Percentiles rank a stretch among this genome's conserved stretches.
Evolutionary conservation across 2,888 invertebrate genomes (phyloP).

Genomic region (Euplagia quadripunctaria): DNA sequence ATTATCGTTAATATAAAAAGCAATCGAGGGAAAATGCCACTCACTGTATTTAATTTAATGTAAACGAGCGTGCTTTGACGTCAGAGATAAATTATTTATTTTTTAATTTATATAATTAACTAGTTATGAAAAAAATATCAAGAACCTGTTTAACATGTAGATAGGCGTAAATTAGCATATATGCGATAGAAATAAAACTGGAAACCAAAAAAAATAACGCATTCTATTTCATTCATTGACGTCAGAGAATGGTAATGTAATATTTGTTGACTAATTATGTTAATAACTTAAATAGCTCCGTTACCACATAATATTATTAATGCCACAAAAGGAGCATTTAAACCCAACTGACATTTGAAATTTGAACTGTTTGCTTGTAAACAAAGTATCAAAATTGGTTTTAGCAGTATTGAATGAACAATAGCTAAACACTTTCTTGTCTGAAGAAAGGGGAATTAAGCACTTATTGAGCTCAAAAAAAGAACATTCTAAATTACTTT

Average conservation of each 20-base stretch:
- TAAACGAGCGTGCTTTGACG: conserved; percentile 41
- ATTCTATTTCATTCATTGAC: conserved; percentile 44
- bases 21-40: conserved; percentile 6
- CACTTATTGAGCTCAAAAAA: too few relatives aligned
- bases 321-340: neutral
- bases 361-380: too few relatives aligned
- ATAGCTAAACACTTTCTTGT: too few relatives aligned
- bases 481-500: too few relatives aligned
- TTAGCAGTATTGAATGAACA: too few relatives aligned
- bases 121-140: conserved; percentile 23
- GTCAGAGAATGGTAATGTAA: conserved; percentile 45
- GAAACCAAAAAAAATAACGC: conserved; percentile 23
- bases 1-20: neutral
- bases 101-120: conserved; percentile 23
- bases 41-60: conserved; percentile 19
- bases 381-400: too few relatives aligned
- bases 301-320: neutral
- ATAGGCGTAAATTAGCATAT: conserved; percentile 26
- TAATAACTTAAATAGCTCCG: conserved; percentile 10
- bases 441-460: too few relatives aligned
- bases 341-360: neutral
- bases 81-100: conserved; percentile 33
- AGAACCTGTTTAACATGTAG: conserved; percentile 18
- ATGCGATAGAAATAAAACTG: conserved; percentile 26
- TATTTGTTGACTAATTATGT: conserved; percentile 36